Conservation (phyloP, 2,113 vertebrate species). For the Psittacula cyanocephala region DNA sequence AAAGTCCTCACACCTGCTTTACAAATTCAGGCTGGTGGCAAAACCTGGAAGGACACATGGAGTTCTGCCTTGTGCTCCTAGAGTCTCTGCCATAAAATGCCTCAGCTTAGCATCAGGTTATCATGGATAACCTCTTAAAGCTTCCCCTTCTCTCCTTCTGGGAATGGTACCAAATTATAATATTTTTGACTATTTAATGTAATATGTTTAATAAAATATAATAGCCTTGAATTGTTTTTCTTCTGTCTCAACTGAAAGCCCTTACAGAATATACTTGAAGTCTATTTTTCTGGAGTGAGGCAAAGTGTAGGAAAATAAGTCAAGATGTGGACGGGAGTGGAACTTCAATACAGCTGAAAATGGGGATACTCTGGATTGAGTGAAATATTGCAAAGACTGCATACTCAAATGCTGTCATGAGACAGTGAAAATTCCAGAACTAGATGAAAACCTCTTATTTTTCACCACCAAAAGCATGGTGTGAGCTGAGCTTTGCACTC, state of each 20-base stretch:
- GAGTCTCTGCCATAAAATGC: background rate
- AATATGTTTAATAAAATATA: background rate
- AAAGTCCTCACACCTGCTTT: background rate
- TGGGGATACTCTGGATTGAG: background rate
- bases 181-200: background rate
- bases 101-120: background rate
- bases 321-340: background rate
- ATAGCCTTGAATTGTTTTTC: background rate
- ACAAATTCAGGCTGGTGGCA: background rate
- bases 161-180: background rate
- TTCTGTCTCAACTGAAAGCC: background rate
- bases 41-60: accelerated
- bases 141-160: background rate
- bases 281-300: background rate
- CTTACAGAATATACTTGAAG: background rate
- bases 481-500: background rate
- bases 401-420: background rate
- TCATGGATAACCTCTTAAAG: background rate
- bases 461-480: background rate
- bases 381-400: background rate
- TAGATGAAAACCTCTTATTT: background rate
- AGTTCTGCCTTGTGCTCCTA: background rate
- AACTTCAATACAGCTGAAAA: background rate
- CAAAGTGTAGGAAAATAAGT: background rate
- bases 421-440: background rate